These are phyloP conservation scores for Saxidomus purpurata DNA, from an alignment of 1,140 invertebrate species.

Conservation along the genomic window DNA sequence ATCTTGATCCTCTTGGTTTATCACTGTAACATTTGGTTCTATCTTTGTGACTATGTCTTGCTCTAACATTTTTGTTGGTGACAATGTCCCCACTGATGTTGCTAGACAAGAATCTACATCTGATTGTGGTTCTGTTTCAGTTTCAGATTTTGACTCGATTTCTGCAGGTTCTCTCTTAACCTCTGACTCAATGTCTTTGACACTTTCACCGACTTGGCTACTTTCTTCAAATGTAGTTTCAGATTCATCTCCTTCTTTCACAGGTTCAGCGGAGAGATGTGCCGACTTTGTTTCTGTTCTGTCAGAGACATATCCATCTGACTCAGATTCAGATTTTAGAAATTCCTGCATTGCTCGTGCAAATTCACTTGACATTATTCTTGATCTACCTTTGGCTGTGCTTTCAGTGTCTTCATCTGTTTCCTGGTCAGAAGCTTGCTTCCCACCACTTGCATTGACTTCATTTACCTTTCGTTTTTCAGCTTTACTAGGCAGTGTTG, in stretches of 20 bases:
- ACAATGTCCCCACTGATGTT: constrained; percentile 15
- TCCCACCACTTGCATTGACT: neutral
- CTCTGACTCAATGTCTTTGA: neutral
- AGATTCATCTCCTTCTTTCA: neutral
- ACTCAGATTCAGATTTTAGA: neutral
- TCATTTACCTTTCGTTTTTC: neutral
- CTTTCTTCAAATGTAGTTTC: neutral
- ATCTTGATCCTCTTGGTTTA: neutral
- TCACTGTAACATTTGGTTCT: neutral
- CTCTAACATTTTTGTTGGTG: neutral
- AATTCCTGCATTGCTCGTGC: constrained; percentile 9
- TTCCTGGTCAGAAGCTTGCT: neutral
- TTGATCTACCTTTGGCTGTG: neutral
- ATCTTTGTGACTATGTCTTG: neutral
- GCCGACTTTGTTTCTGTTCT: neutral
- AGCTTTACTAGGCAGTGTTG: neutral
- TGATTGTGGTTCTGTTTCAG: neutral
- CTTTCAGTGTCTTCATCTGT: neutral
- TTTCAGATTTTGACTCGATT: neutral
- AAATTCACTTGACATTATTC: constrained; percentile 21
- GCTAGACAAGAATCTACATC: constrained; percentile 44
- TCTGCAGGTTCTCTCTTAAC: neutral
- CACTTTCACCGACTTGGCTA: neutral
- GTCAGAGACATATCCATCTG: neutral
- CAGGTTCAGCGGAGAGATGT: neutral